Conservation (phyloP, 1,140 invertebrate genomes). For the Lepidurus couesii region DNA sequence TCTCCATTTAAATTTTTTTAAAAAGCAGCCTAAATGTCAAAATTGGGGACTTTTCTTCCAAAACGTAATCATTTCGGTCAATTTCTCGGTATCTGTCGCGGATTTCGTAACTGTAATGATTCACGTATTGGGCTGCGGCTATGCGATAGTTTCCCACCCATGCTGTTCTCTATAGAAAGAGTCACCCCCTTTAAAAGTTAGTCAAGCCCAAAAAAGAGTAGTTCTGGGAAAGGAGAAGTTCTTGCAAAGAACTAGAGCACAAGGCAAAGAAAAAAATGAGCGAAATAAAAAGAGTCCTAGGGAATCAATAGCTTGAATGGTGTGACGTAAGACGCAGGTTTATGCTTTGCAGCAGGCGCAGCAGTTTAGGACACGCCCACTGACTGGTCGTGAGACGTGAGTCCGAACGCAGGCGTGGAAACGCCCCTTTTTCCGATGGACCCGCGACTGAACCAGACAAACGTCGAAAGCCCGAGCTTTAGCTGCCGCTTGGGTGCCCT, state of each 20-base stretch:
- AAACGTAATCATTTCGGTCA: too few relatives aligned
- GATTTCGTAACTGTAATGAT: too few relatives aligned
- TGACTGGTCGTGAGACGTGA: neutral
- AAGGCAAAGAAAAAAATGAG: slow-evolving; percentile 1
- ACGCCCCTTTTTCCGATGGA: neutral
- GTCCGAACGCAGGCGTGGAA: neutral
- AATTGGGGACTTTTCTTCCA: too few relatives aligned
- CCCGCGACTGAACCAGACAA: neutral
- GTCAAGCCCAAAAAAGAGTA: neutral
- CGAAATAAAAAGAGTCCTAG: neutral
- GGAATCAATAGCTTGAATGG: slow-evolving; percentile 22
- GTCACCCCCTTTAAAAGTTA: neutral
- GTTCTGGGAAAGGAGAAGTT: neutral
- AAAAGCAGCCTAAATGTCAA: too few relatives aligned
- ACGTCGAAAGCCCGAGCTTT: neutral
- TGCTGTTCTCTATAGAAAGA: neutral
- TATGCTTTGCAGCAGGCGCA: neutral
- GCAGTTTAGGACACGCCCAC: neutral
- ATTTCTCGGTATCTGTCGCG: too few relatives aligned
- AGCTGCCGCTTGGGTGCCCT: slow-evolving; percentile 2
- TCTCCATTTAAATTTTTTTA: too few relatives aligned
- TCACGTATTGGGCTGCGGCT: neutral
- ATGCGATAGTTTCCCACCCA: neutral
- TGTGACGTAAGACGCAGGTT: slow-evolving; percentile 15
- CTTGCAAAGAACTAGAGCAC: neutral